Evolutionary conservation across 1,140 invertebrate genomes (phyloP), one percentile per base, ranked within the genome.

Genomic region (Cotesia glomerata): DNA sequence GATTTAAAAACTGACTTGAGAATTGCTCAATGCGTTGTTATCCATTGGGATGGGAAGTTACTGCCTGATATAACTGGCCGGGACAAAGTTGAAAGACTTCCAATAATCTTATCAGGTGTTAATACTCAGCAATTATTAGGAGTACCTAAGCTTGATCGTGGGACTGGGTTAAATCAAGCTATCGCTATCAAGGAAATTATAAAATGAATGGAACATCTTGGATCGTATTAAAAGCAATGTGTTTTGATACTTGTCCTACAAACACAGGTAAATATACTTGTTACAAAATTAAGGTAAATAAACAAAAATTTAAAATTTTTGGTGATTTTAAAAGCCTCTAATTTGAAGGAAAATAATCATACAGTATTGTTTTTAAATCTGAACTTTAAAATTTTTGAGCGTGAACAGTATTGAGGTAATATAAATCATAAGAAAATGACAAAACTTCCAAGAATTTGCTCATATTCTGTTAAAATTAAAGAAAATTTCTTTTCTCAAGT

Each of bases 11-110:
- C 11, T 54, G 63, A 65, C 9, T 49, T 72, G n/a, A 13, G 32
- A 56, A 26, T 52, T 11, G 70, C 59, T 49, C 5, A 54, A 63
- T 52, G 45, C 52, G 16, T 64, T 36, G 62, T 72, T 54, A n/a
- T 72, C 5, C 70, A 72, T 32, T 72, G 61, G 70, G 70, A 72
- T 72, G 49, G 61, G 52, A 72, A 72, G 52, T 54, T 72, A 36
- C 35, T 72, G 34, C 59, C 70, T 39, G 52, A 65, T 58, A 72
- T 65, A 7, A 64, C 39, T 26, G 62, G 61, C 13, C 14, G n/a
- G 9, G 62, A 52, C 4, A 63, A 56, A 16, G 62, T 72, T 13
- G 51, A 72, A 26, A 64, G 70, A 34, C 70, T 72, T 64, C 35
- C 36, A 56, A 65, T 72, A 14, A 56, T 72, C 34, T 34, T 72